phyloP scores from a whole-genome alignment of 1,140 invertebrate genomes.

The Procambarus virginalis region DNA sequence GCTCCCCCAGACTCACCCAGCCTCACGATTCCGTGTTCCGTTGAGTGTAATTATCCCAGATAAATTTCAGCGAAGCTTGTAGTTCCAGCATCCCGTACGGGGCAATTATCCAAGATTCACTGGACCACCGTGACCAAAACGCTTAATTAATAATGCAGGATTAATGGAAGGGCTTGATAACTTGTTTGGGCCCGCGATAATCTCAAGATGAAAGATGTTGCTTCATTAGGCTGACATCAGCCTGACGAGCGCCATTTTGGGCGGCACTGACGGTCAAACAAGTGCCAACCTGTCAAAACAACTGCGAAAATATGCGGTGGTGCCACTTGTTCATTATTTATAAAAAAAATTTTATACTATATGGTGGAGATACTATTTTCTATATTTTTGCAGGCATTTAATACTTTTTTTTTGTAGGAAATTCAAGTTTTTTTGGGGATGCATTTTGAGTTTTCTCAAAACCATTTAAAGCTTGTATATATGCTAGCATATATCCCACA shows the following conservation, averaged over 20 bases:
- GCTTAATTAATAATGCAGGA: conserved; percentile 66
- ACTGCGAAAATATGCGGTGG: no score
- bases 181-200: conserved; percentile 55
- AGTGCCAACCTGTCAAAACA: no score
- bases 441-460: no score
- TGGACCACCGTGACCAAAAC: conserved; percentile 63
- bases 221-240: conserved; percentile 48
- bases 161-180: conserved; percentile 59
- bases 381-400: no score
- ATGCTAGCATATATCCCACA: no score
- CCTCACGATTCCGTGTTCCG: conserved; percentile 33
- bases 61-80: conserved; percentile 38
- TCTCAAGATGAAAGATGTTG: conserved; percentile 34
- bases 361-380: no score
- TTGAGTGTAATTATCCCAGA: conserved; percentile 47
- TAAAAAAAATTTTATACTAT: no score
- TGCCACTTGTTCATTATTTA: no score
- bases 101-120: conserved; percentile 56
- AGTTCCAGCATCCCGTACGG: conserved; percentile 10
- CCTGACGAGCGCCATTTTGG: conserved; percentile 6
- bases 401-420: no score
- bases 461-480: no score
- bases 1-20: not conserved
- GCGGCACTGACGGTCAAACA: no score
- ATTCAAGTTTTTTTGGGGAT: no score